A percentile compares a stretch with the other conserved stretches of the same genome.
phyloP scores from a whole-genome alignment of 1,140 invertebrate genomes.

The Cydia fagiglandana region DNA sequence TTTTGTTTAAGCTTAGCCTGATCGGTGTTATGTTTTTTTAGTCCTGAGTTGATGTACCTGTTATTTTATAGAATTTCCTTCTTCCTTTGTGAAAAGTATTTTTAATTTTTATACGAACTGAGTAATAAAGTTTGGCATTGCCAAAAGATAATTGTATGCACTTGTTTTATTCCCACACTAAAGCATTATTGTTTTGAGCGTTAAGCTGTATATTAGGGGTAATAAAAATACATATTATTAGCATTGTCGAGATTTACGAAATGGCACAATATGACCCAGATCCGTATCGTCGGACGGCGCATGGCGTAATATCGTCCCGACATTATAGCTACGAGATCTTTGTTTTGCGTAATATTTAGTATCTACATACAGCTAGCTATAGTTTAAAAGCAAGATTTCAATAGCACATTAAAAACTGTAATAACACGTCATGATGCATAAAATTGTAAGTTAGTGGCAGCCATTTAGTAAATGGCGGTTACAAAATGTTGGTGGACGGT shows the following conservation, averaged over 20 bases:
- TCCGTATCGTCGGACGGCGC: conserved; percentile 49
- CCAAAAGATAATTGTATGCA: conserved; percentile 50
- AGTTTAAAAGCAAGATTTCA: conserved; percentile 13
- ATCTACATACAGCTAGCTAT: conserved; percentile 10
- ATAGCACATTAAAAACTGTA: conserved; percentile 18
- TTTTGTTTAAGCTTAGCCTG: conserved; percentile 55
- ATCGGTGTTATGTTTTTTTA: conserved; percentile 59
- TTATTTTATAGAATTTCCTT: conserved; percentile 62
- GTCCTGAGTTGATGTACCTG: conserved; percentile 75
- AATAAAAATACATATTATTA: conserved; percentile 26
- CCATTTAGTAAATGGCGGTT: conserved; percentile 26
- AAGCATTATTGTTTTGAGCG: conserved; percentile 36
- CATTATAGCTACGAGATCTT: conserved; percentile 59
- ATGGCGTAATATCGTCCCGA: conserved; percentile 41
- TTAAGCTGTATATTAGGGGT: conserved; percentile 47
- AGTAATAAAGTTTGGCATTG: conserved; percentile 60
- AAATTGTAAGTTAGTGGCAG: conserved; percentile 19
- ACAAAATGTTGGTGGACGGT: conserved; percentile 21
- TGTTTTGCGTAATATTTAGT: conserved; percentile 56
- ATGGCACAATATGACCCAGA: conserved; percentile 66
- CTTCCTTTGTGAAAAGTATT: conserved; percentile 39
- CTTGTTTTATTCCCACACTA: conserved; percentile 39
- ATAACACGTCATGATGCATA: conserved; percentile 19
- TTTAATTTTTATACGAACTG: conserved; percentile 46
- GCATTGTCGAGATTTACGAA: conserved; percentile 55